A percentile compares a stretch with the other conserved stretches of the same genome.
Evolutionary conservation across 2,113 vertebrate genomes (phyloP).

Genomic region (Mustela nigripes): DNA sequence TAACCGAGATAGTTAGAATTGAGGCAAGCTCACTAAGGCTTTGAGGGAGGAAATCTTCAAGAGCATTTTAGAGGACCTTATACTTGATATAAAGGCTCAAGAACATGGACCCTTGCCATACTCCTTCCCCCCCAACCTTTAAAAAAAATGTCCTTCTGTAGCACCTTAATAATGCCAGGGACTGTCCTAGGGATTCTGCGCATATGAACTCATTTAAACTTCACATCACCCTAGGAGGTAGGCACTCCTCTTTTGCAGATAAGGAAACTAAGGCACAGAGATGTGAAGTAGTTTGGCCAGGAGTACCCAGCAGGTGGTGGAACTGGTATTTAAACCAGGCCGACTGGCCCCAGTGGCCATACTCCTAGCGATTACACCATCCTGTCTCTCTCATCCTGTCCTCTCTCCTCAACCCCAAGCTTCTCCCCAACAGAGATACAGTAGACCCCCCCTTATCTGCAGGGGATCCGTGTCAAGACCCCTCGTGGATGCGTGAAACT

Average conservation of each 20-base stretch:
- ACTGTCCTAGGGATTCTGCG: not conserved
- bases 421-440: not conserved
- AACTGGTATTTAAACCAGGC: not conserved
- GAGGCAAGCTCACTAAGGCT: not conserved
- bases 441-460: not conserved
- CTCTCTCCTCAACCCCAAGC: not conserved
- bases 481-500: not conserved
- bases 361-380: not conserved
- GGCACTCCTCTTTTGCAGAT: not conserved
- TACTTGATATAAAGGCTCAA: not conserved
- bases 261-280: conserved; percentile 22
- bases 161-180: not conserved
- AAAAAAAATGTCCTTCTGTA: not conserved
- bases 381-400: not conserved
- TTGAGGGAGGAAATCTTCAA: not conserved
- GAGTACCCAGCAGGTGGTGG: not conserved
- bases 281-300: not conserved
- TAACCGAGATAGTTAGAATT: not conserved
- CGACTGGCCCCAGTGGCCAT: not conserved
- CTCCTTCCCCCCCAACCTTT: not conserved
- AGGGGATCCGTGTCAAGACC: not conserved
- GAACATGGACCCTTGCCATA: not conserved
- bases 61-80: not conserved
- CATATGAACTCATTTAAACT: not conserved
- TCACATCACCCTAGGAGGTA: not conserved